Evolutionary conservation across 92 coral and sea anemone genomes (phyloP).

Genomic region (Desmophyllum pertusum): DNA sequence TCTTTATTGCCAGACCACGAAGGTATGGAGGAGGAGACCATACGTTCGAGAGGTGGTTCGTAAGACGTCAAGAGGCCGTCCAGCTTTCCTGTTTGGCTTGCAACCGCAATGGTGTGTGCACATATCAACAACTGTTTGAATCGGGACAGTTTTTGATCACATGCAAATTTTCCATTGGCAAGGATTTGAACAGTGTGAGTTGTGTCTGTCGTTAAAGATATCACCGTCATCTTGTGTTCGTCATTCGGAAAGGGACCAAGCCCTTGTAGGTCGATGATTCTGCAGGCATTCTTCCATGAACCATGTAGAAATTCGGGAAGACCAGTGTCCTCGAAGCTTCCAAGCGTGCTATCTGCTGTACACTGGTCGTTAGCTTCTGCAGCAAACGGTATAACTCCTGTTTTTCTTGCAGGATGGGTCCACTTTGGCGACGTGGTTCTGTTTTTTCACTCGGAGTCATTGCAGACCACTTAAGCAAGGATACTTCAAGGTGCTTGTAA

Average conservation of each 20-base stretch:
- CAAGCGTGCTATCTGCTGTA: background rate
- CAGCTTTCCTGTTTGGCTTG: conserved; percentile 16
- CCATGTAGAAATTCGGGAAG: conserved; percentile 35
- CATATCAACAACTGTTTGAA: conserved; percentile 17
- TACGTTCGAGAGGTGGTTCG: conserved; percentile 4
- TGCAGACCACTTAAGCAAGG: conserved; percentile 4
- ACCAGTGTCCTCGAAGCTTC: conserved; percentile 35
- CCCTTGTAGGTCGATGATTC: conserved; percentile 38
- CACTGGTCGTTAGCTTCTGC: background rate
- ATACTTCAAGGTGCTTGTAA: conserved; percentile 19
- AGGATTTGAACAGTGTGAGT: conserved; percentile 24
- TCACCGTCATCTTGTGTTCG: conserved; percentile 3
- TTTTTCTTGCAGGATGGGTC: background rate
- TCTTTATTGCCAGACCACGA: conserved; percentile 34
- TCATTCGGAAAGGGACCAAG: background rate
- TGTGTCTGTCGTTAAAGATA: conserved; percentile 8
- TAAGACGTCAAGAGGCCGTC: conserved; percentile 19
- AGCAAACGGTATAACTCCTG: background rate
- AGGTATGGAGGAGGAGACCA: conserved; percentile 34
- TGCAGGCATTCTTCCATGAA: conserved; percentile 53
- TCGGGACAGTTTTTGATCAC: background rate
- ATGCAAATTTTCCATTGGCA: background rate
- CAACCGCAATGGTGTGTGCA: conserved; percentile 31
- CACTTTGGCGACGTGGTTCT: background rate
- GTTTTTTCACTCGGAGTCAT: background rate